These are phyloP conservation scores for Phataginus tricuspis DNA, from an alignment of 2,797 vertebrate species.

Conservation along the genomic window DNA sequence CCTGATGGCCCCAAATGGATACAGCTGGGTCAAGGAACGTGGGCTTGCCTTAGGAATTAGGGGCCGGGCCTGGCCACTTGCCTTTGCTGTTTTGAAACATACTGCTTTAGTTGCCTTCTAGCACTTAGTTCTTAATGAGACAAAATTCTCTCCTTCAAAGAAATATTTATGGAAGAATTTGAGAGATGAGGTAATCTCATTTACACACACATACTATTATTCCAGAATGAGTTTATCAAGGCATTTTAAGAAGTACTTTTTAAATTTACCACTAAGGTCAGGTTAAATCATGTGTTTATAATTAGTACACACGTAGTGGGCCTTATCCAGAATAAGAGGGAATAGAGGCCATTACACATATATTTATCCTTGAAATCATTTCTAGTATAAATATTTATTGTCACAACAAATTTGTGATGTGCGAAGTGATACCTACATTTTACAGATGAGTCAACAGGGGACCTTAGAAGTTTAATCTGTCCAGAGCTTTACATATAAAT, in stretches of 20 bases:
- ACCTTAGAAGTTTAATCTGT: not conserved
- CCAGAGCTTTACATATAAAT: not conserved
- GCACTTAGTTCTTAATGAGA: not conserved
- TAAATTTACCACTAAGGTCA: not conserved
- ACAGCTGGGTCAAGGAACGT: not conserved
- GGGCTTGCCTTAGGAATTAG: not conserved
- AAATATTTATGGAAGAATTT: not conserved
- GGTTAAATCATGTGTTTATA: not conserved
- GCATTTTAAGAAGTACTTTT: not conserved
- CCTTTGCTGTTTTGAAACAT: not conserved
- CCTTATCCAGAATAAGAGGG: not conserved
- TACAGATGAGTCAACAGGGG: not conserved
- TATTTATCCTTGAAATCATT: conserved; percentile 44
- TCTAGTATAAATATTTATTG: not conserved
- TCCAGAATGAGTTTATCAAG: not conserved
- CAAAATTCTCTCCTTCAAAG: conserved; percentile 11
- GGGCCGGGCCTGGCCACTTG: not conserved
- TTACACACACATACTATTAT: not conserved
- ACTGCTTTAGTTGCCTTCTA: not conserved
- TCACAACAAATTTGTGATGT: not conserved
- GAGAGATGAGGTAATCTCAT: not conserved
- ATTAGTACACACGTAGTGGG: not conserved
- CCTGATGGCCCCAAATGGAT: not conserved
- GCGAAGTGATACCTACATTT: not conserved
- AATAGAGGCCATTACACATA: not conserved